Evolutionary conservation across 2,797 vertebrate genomes (phyloP).

Genomic region (Macropus fuliginosus): DNA sequence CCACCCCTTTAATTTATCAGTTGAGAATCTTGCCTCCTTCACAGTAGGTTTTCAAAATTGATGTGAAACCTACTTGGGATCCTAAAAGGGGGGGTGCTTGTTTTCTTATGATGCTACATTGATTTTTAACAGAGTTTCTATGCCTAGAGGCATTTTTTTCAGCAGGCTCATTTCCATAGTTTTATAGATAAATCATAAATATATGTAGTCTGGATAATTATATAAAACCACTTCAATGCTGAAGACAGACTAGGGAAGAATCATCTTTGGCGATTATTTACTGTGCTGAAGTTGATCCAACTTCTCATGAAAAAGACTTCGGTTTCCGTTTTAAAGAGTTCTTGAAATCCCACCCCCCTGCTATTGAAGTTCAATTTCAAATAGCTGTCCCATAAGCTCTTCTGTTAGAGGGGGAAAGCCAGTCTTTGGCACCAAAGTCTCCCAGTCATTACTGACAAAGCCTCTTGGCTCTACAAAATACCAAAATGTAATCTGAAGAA

Average conservation of each 20-base stretch:
- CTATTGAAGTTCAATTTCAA: conserved; percentile 65
- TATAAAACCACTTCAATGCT: neutral
- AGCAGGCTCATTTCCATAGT: neutral
- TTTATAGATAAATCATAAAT: conserved; percentile 27
- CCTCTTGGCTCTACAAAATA: conserved; percentile 60
- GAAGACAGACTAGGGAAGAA: conserved; percentile 1
- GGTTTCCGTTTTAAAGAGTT: conserved; percentile 56
- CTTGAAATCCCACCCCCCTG: conserved; percentile 2
- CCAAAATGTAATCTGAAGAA: conserved; percentile 67
- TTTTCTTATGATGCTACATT: neutral
- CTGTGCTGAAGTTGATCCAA: conserved; percentile 52
- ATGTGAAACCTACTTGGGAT: neutral
- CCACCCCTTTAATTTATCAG: neutral
- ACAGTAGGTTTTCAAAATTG: neutral
- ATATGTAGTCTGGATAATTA: neutral
- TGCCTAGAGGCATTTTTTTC: neutral
- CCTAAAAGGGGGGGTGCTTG: neutral
- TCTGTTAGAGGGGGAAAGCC: conserved; percentile 66
- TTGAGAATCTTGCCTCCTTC: neutral
- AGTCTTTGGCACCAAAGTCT: conserved; percentile 73
- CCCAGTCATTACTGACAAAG: conserved; percentile 61
- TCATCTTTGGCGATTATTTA: conserved; percentile 2
- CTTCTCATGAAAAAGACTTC: conserved; percentile 44
- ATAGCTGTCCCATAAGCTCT: conserved; percentile 61
- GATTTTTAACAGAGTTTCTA: neutral